These are phyloP conservation scores for Nerophis ophidion DNA, from an alignment of 2,113 vertebrate genomes.

Conservation along the genomic window DNA sequence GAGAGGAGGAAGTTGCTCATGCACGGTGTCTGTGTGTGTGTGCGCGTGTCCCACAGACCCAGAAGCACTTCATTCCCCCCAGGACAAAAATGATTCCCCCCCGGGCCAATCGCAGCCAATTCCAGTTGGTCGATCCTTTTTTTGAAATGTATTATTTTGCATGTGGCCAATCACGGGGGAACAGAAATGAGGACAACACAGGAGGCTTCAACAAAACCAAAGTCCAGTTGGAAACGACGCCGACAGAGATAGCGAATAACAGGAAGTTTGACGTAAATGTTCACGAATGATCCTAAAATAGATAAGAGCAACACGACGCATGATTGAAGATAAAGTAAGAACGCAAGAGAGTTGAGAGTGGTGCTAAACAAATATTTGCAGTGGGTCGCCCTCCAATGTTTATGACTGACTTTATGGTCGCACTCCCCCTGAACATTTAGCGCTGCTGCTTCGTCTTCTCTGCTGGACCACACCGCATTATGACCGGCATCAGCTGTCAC, in stretches of 20 bases:
- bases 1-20: constrained; percentile 34
- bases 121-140: constrained; percentile 26
- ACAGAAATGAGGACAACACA: not conserved
- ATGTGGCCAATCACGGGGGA: constrained; percentile 8
- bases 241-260: constrained; percentile 5
- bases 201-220: not conserved
- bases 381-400: constrained; percentile 34
- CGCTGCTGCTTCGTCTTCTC: not conserved
- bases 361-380: constrained; percentile 58
- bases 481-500: not conserved
- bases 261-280: constrained; percentile 4
- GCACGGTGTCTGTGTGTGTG: constrained; percentile 18
- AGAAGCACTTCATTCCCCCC: constrained; percentile 48
- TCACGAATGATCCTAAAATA: not conserved
- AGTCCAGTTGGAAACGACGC: not conserved
- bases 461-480: not conserved
- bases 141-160: not conserved
- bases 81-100: constrained; percentile 47
- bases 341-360: constrained; percentile 9
- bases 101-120: constrained; percentile 49
- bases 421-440: constrained; percentile 1
- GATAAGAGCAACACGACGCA: not conserved
- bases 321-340: constrained; percentile 6
- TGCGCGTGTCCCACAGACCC: constrained; percentile 45
- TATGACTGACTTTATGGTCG: constrained; percentile 42